A percentile compares a stretch with the other conserved stretches of the same genome.
Conservation (phyloP, 2,113 vertebrate genomes). For the Onychostoma macrolepis region DNA sequence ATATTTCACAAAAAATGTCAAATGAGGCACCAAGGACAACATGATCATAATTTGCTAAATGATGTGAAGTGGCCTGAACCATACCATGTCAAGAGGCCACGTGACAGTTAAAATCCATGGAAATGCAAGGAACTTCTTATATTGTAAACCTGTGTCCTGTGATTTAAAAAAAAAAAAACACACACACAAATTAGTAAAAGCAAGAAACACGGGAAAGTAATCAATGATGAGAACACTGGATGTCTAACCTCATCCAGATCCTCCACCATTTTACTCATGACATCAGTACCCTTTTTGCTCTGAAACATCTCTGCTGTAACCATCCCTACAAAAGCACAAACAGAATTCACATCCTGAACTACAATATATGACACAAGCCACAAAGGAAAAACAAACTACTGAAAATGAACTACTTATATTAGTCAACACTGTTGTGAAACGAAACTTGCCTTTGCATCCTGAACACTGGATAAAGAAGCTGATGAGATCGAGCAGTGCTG, state of each 20-base stretch:
- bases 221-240: not conserved
- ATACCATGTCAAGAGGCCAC: constrained; percentile 86
- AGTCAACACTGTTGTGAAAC: not conserved
- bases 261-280: constrained; percentile 88
- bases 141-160: constrained; percentile 86
- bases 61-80: not conserved
- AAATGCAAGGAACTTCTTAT: constrained; percentile 90
- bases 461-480: constrained; percentile 93
- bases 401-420: not conserved
- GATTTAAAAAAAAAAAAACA: constrained; percentile 47
- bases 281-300: constrained; percentile 77
- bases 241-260: constrained; percentile 84
- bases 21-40: not conserved
- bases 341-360: not conserved
- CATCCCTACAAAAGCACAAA: constrained; percentile 73
- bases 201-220: not conserved
- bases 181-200: not conserved
- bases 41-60: not conserved
- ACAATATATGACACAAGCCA: not conserved
- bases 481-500: constrained; percentile 89
- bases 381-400: not conserved
- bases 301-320: constrained; percentile 92
- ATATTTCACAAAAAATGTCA: not conserved
- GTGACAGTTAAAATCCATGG: constrained; percentile 94
- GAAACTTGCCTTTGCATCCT: constrained; percentile 85